These are phyloP conservation scores for Parus major DNA, from an alignment of 2,113 vertebrate genomes.

Conservation along the genomic window DNA sequence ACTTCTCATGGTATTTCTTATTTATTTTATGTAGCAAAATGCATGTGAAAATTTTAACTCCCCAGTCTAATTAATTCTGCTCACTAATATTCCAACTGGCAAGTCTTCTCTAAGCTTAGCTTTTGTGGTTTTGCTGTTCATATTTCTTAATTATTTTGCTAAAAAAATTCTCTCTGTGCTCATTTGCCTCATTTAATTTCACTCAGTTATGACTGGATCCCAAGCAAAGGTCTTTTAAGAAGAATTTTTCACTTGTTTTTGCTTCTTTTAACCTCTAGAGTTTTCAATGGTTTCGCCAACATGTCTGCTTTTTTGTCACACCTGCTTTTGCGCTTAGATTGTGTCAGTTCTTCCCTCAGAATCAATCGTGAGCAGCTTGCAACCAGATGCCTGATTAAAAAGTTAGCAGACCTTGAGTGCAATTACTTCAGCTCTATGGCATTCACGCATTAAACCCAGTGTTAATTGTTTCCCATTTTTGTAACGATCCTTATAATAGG, in stretches of 20 bases:
- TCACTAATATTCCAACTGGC: conserved; percentile 34
- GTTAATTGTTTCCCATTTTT: conserved; percentile 86
- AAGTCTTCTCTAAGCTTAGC: conserved; percentile 30
- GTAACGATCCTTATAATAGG: conserved; percentile 81
- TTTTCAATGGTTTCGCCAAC: conserved; percentile 70
- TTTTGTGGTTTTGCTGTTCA: neutral
- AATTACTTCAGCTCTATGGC: conserved; percentile 82
- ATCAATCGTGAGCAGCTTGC: conserved; percentile 81
- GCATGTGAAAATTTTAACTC: conserved; percentile 58
- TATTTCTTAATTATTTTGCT: conserved; percentile 32
- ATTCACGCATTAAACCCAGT: conserved; percentile 79
- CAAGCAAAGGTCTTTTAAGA: conserved; percentile 5
- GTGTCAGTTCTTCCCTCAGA: conserved; percentile 69
- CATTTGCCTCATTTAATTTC: conserved; percentile 20
- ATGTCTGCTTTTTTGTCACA: conserved; percentile 73
- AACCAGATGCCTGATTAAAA: conserved; percentile 87
- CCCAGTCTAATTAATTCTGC: conserved; percentile 65
- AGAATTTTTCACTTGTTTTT: conserved; percentile 37
- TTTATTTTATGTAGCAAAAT: conserved; percentile 42
- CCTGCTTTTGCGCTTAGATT: conserved; percentile 70
- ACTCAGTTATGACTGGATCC: neutral
- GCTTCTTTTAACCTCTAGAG: conserved; percentile 44
- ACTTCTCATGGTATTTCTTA: conserved; percentile 39
- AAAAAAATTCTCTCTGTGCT: neutral
- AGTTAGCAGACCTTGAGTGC: conserved; percentile 86